These are phyloP conservation scores for Pseudomyrmex flavicornis DNA, from an alignment of 1,140 invertebrate genomes.

Conservation along the genomic window DNA sequence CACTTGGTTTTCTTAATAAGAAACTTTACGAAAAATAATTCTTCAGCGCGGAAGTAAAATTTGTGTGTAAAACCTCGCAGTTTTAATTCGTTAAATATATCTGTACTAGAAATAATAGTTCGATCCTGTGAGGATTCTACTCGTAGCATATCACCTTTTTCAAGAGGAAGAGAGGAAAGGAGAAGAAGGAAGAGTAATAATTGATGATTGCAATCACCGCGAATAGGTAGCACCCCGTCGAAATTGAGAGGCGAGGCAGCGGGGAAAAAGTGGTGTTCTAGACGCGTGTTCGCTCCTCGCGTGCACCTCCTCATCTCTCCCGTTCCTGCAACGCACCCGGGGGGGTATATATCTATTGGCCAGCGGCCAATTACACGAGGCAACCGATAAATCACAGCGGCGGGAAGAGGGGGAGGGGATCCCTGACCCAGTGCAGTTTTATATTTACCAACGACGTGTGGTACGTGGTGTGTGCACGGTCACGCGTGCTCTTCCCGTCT, in stretches of 20 bases:
- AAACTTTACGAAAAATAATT: too few species aligned
- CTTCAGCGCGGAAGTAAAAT: too few species aligned
- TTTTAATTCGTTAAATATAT: too few species aligned
- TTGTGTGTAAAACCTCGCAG: too few species aligned
- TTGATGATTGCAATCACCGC: conserved; percentile 17
- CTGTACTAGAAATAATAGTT: too few species aligned
- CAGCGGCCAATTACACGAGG: conserved; percentile 80
- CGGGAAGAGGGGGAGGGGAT: conserved; percentile 65
- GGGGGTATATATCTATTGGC: conserved; percentile 80
- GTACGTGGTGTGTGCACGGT: conserved; percentile 44
- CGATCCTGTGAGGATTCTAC: too few species aligned
- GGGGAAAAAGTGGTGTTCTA: not conserved
- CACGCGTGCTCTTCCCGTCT: conserved; percentile 29
- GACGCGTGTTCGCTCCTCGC: not conserved
- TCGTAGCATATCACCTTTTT: too few species aligned
- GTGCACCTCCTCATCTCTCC: not conserved
- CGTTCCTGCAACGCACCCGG: conserved; percentile 47
- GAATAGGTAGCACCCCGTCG: conserved; percentile 2
- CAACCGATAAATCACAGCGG: conserved; percentile 81
- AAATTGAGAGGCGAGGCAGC: not conserved
- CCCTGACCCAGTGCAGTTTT: conserved; percentile 85
- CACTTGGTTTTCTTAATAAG: too few species aligned
- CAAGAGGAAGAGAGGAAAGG: too few species aligned
- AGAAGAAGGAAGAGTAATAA: not conserved
- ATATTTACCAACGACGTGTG: conserved; percentile 78